Conservation (phyloP, 2,888 invertebrate species). For the Drosophila monieri region DNA sequence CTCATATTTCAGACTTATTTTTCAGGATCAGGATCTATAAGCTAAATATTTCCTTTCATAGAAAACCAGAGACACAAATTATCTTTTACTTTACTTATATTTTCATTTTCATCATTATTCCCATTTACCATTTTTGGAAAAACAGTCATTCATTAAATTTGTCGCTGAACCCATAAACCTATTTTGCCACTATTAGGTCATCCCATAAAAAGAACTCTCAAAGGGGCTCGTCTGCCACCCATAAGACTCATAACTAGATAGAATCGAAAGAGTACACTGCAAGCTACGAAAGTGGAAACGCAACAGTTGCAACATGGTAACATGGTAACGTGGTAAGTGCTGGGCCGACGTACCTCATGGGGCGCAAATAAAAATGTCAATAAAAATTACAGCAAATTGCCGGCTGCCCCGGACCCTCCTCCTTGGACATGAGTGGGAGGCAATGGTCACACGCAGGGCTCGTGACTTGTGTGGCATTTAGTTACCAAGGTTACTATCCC, state of each 20-base stretch:
- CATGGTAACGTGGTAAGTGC: conserved; percentile 14
- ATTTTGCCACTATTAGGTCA: conserved; percentile 42
- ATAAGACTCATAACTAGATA: conserved; percentile 7
- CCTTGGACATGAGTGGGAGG: conserved; percentile 15
- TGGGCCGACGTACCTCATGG: conserved; percentile 57
- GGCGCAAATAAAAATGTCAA: conserved; percentile 58
- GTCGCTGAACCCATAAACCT: conserved; percentile 38
- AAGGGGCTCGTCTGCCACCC: conserved; percentile 35
- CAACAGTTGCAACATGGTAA: conserved; percentile 44
- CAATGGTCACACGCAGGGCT: conserved; percentile 56
- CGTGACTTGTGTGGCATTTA: conserved; percentile 48
- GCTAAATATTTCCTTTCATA: neutral
- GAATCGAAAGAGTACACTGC: conserved; percentile 16
- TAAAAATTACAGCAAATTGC: conserved; percentile 57
- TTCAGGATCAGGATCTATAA: neutral
- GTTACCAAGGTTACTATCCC: conserved; percentile 65
- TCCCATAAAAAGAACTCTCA: conserved; percentile 31
- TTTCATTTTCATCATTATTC: neutral
- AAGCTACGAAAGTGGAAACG: conserved; percentile 14
- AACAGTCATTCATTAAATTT: conserved; percentile 7
- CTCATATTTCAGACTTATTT: conserved; percentile 4
- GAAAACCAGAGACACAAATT: too few relatives aligned
- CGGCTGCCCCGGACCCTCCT: neutral
- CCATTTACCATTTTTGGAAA: neutral
- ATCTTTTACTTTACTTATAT: neutral